These are phyloP conservation scores for Drosophila infuscata DNA, from an alignment of 2,888 invertebrate genomes.

Conservation along the genomic window DNA sequence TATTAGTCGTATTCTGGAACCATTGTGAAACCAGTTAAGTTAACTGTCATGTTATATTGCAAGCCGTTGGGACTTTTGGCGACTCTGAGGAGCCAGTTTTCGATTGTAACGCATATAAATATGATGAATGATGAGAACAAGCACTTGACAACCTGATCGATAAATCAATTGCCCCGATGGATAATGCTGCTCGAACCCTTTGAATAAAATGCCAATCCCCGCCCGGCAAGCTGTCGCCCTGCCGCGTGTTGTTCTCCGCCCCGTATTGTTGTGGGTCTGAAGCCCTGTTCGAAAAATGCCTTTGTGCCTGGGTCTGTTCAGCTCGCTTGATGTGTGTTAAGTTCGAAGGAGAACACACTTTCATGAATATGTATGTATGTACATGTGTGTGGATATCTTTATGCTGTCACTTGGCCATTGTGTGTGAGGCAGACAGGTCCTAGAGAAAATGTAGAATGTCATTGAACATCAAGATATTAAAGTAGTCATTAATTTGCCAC, in stretches of 20 bases:
- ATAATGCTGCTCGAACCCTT: slow-evolving; percentile 71
- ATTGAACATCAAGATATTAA: slow-evolving; percentile 76
- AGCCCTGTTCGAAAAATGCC: slow-evolving; percentile 24
- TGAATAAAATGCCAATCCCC: slow-evolving; percentile 49
- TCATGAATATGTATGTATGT: slow-evolving; percentile 10
- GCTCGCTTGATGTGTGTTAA: slow-evolving; percentile 42
- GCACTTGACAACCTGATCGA: slow-evolving; percentile 81
- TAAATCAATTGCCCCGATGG: slow-evolving; percentile 77
- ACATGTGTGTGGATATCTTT: slow-evolving; percentile 30
- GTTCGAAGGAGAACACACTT: slow-evolving; percentile 11
- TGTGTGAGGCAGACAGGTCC: slow-evolving; percentile 46
- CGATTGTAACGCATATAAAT: slow-evolving; percentile 67
- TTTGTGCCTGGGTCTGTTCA: slow-evolving; percentile 45
- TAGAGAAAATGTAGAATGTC: slow-evolving; percentile 59
- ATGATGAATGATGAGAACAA: slow-evolving; percentile 75
- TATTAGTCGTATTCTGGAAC: neutral
- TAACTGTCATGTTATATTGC: slow-evolving; percentile 1
- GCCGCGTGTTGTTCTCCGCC: slow-evolving; percentile 26
- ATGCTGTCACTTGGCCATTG: slow-evolving; percentile 47
- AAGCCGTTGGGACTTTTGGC: slow-evolving; percentile 6
- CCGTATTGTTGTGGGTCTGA: slow-evolving; percentile 9
- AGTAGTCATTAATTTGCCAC: slow-evolving; percentile 53
- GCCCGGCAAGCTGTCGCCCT: slow-evolving; percentile 13
- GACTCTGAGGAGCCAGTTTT: slow-evolving; percentile 32
- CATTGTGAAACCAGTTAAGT: slow-evolving; percentile 7